phyloP scores from a whole-genome alignment of 64 coral and sea anemone genomes.

The Stichodactyla mertensii region DNA sequence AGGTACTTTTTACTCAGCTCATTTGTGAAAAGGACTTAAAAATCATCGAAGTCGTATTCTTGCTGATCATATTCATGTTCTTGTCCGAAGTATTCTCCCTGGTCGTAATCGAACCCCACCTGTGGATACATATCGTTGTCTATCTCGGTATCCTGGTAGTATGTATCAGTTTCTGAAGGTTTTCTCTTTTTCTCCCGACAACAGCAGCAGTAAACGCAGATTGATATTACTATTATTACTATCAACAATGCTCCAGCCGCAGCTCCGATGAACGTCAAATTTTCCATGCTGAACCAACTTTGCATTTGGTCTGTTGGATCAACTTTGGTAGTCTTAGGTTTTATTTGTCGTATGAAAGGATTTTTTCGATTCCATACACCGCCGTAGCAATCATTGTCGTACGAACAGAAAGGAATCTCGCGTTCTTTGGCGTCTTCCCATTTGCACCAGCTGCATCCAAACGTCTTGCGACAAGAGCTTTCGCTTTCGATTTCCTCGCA shows the following conservation, averaged over 20 bases:
- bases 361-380: constrained; percentile 19
- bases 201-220: neutral
- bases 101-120: neutral
- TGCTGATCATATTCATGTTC: neutral
- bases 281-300: neutral
- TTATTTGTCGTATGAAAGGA: constrained; percentile 17
- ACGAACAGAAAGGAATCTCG: constrained; percentile 22
- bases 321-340: neutral
- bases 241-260: neutral
- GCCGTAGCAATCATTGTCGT: constrained; percentile 26
- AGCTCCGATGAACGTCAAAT: neutral
- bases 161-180: neutral
- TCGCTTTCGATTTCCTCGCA: constrained; percentile 5
- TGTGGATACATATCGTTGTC: neutral
- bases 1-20: neutral
- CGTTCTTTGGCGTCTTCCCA: constrained; percentile 8
- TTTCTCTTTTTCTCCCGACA: neutral
- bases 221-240: neutral
- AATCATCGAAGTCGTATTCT: neutral
- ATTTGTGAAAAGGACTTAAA: neutral
- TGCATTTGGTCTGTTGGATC: neutral
- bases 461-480: constrained; percentile 31
- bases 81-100: neutral
- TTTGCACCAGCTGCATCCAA: constrained; percentile 48
- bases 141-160: neutral